Percentiles rank a stretch among this genome's conserved stretches.
Evolutionary conservation across 92 coral and sea anemone genomes (phyloP).

Genomic region (Diadumene lineata): DNA sequence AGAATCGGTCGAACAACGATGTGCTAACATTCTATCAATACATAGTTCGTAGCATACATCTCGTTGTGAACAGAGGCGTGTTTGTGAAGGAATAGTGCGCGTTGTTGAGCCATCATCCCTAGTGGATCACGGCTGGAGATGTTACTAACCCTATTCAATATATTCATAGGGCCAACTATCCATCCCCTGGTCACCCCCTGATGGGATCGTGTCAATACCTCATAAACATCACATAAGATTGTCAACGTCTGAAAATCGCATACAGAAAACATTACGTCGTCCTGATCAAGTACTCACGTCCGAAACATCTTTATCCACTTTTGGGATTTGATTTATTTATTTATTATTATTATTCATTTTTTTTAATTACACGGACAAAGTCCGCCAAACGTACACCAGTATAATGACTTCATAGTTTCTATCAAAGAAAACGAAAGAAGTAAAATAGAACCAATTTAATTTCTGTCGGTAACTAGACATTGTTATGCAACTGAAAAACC

Average conservation of each 20-base stretch:
- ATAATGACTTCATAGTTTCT: too few relatives aligned
- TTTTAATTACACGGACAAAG: too few relatives aligned
- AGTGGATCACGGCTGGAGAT: slow-evolving; percentile 26
- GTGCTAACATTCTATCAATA: slow-evolving; percentile 16
- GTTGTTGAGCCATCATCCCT: slow-evolving; percentile 9
- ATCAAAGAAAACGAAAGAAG: too few relatives aligned
- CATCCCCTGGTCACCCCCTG: slow-evolving; percentile 7
- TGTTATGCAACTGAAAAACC: too few relatives aligned
- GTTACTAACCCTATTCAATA: slow-evolving; percentile 18
- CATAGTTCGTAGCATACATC: background rate
- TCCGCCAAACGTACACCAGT: background rate
- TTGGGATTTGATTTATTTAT: too few relatives aligned
- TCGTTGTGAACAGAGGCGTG: background rate
- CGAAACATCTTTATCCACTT: too few relatives aligned
- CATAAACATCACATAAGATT: background rate
- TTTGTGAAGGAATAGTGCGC: background rate
- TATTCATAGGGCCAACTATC: slow-evolving; percentile 7
- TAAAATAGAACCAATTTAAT: too few relatives aligned
- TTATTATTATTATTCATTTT: too few relatives aligned
- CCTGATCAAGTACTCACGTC: too few relatives aligned
- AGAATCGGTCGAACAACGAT: slow-evolving; percentile 8
- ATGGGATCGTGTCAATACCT: background rate
- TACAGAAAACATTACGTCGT: too few relatives aligned
- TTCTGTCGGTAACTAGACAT: too few relatives aligned
- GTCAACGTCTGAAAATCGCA: too few relatives aligned